Conservation (phyloP, 2,113 vertebrate species). For the Microcebus griseorufus region DNA sequence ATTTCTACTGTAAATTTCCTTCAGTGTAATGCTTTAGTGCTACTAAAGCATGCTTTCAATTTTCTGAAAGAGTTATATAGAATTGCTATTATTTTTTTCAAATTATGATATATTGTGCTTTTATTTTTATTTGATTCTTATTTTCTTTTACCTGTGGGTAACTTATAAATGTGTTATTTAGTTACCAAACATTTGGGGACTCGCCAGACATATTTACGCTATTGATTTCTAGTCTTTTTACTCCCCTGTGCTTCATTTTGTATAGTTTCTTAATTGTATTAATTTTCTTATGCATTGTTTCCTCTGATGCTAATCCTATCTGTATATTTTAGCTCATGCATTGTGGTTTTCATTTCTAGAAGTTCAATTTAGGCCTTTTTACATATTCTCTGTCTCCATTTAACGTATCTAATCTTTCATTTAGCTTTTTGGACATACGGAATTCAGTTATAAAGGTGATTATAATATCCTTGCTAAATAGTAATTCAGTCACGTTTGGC, state of each 20-base stretch:
- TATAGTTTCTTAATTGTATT: not conserved
- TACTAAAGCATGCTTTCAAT: not conserved
- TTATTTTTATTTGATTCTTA: too few species aligned
- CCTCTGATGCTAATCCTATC: not conserved
- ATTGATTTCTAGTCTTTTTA: not conserved
- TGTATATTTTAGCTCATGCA: not conserved
- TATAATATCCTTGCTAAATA: not conserved
- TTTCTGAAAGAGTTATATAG: not conserved
- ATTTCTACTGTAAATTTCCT: not conserved
- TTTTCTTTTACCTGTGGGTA: too few species aligned
- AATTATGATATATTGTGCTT: too few species aligned
- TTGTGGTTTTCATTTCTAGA: not conserved
- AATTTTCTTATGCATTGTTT: not conserved
- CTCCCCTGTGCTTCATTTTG: not conserved
- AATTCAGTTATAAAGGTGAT: not conserved
- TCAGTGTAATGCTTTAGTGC: not conserved
- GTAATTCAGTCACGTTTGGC: not conserved
- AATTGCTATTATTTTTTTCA: too few species aligned
- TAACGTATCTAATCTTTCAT: not conserved
- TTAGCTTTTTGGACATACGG: not conserved
- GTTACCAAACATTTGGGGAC: too few species aligned
- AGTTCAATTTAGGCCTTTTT: not conserved
- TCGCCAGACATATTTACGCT: too few species aligned
- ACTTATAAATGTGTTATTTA: too few species aligned
- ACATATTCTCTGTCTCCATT: too few species aligned